phyloP scores from a whole-genome alignment of 23 tunicate species.

The Aplidium turbinatum region DNA sequence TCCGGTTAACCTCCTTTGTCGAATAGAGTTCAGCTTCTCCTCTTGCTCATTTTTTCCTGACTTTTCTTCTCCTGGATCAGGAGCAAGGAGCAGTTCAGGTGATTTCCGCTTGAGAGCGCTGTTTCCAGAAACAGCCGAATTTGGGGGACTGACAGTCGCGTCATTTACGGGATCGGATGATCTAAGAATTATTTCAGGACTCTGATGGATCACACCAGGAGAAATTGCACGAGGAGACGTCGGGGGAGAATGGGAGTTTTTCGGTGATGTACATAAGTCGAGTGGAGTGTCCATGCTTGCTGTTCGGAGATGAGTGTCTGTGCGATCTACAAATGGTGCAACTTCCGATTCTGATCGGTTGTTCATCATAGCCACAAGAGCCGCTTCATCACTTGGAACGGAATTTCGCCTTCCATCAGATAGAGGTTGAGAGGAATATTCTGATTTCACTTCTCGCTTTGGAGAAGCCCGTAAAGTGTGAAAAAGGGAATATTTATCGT shows the following conservation, averaged over 20 bases:
- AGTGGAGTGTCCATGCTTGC: conserved; percentile 49
- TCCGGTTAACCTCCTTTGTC: conserved; percentile 36
- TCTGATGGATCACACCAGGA: not conserved
- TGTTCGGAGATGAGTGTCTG: too few species aligned
- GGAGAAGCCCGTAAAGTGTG: too few species aligned
- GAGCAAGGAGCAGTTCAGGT: conserved; percentile 48
- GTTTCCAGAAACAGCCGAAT: not conserved
- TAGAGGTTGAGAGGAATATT: too few species aligned
- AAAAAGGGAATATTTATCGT: too few species aligned
- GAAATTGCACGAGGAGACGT: conserved; percentile 2
- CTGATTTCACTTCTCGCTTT: too few species aligned
- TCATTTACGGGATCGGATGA: too few species aligned
- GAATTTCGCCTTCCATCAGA: too few species aligned
- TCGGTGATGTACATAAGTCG: conserved; percentile 81
- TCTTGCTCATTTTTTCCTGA: not conserved
- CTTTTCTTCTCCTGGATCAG: conserved; percentile 31
- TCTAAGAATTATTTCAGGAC: not conserved
- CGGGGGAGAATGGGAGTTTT: conserved; percentile 50
- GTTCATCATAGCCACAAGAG: too few species aligned
- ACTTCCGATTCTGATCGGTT: too few species aligned
- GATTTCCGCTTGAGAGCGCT: conserved; percentile 15
- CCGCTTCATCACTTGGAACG: too few species aligned
- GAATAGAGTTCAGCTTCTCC: not conserved
- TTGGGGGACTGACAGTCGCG: too few species aligned
- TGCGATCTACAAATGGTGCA: too few species aligned